phyloP scores from a whole-genome alignment of 2,113 vertebrate species.

The Bufo gargarizans region DNA sequence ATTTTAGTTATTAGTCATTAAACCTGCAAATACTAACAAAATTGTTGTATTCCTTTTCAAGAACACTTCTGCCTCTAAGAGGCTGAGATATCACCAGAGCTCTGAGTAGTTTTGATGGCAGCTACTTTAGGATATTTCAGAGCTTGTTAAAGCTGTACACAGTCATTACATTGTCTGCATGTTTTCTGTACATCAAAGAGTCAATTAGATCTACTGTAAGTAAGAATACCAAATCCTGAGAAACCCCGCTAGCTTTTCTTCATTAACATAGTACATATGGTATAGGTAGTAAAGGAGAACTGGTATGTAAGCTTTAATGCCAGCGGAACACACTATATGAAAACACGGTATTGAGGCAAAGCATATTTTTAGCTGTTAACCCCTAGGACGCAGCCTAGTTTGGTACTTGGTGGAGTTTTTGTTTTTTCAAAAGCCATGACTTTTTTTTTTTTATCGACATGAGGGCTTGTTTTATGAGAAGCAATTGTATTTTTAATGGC shows the following conservation, averaged over 20 bases:
- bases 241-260: background rate
- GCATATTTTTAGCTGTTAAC: background rate
- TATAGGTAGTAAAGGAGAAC: background rate
- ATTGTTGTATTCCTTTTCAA: too few species aligned
- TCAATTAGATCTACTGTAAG: background rate
- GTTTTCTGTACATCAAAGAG: constrained; percentile 3
- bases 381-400: too few species aligned
- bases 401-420: too few species aligned
- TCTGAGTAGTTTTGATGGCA: background rate
- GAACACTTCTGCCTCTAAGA: background rate
- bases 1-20: too few species aligned
- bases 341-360: background rate
- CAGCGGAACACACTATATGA: background rate
- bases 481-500: too few species aligned
- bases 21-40: too few species aligned
- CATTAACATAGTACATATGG: background rate
- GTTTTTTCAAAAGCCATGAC: too few species aligned
- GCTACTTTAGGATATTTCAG: too few species aligned
- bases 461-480: too few species aligned
- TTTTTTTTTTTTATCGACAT: too few species aligned
- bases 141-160: background rate
- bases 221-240: background rate
- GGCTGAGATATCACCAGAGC: background rate
- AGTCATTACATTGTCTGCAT: background rate
- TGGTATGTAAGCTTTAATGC: background rate